These are phyloP conservation scores for Carassius gibelio DNA, from an alignment of 2,113 vertebrate species.

Conservation along the genomic window DNA sequence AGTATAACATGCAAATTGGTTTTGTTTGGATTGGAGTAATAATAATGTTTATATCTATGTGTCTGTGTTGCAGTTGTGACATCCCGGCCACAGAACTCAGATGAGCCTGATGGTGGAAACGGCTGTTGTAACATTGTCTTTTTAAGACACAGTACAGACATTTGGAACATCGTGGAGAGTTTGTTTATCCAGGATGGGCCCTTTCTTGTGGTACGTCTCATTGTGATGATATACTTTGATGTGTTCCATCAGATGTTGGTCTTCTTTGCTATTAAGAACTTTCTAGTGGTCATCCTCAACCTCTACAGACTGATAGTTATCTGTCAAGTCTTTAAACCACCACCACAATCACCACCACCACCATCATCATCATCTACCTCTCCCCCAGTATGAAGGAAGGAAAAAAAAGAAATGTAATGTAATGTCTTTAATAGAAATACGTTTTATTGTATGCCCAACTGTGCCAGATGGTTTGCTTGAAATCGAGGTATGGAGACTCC, in stretches of 20 bases:
- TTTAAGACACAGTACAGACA: slow-evolving; percentile 79
- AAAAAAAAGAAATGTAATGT: not conserved
- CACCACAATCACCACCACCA: no score
- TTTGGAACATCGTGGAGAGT: slow-evolving; percentile 88
- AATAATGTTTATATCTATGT: no score
- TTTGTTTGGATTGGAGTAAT: no score
- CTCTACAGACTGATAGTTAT: slow-evolving; percentile 83
- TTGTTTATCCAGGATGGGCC: slow-evolving; percentile 93
- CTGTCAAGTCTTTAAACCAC: slow-evolving; percentile 62
- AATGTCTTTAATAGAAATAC: not conserved
- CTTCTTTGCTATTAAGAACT: slow-evolving; percentile 92
- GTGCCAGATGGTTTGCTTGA: not conserved
- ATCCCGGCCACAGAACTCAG: slow-evolving; percentile 59
- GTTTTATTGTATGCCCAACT: not conserved
- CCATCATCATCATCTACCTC: not conserved
- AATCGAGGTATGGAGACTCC: not conserved
- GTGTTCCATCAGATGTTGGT: slow-evolving; percentile 92
- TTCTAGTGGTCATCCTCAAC: slow-evolving; percentile 86
- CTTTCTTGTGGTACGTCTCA: slow-evolving; percentile 85
- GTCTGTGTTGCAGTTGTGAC: slow-evolving; percentile 76
- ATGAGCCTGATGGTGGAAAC: not conserved
- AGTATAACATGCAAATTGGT: no score
- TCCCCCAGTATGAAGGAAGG: not conserved
- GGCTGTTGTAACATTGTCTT: slow-evolving; percentile 67
- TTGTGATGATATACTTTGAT: slow-evolving; percentile 80